Base-by-base conservation (phyloP, 2,797 vertebrate genomes). In the Ctenopoma kingsleyae region DNA sequence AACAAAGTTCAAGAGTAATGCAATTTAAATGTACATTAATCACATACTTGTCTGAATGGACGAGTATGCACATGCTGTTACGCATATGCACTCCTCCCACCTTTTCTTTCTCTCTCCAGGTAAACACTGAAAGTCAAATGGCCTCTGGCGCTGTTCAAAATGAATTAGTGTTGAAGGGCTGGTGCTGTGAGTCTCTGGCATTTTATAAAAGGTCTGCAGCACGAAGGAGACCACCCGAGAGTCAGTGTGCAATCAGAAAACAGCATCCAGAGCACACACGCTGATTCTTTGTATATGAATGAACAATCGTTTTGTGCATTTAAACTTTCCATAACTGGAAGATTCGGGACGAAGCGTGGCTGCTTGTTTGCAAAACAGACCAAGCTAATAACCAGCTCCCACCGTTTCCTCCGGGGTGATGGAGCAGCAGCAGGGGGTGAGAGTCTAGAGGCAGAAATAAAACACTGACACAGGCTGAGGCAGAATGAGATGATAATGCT, bases 201-300 rank as follows among this genome's bases (percentile, higher is more conserved):
- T 94, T 92, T 92, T 63, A 55, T 50, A 71, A 92, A 93, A 93
- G 90, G 89, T 92, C 92, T 86, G 76, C 11, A 46, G 79, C 80
- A 77, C 13, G 51, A 58, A 64, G 58, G 68, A 72, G 76, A 82
- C 75, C 80, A 71, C 80, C 85, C 43, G 69, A 71, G 80, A 83
- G 72, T 60, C 72, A 30, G 59, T 30, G 55, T 10, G 62, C 62
- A 46, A 73, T 56, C 75, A 73, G 44, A 47, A 76, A 74, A 52
- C 59, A 5, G 59, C 59, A 30, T 60, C 66, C 67, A 49, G 47
- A 49, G 43, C 7, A 8, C 57, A 41, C 48, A 68, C 58, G 19
- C 27, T n/a, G 69, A 83, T 11, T 44, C 23, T 35, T 49, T 57
- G 17, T 10, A 32, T 27, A 9, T 51, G 58, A 81, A 74, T 22